Percentiles rank a stretch among this genome's conserved stretches.
Conservation (phyloP, 2,113 vertebrate species). For the Ctenodactylus gundi region DNA sequence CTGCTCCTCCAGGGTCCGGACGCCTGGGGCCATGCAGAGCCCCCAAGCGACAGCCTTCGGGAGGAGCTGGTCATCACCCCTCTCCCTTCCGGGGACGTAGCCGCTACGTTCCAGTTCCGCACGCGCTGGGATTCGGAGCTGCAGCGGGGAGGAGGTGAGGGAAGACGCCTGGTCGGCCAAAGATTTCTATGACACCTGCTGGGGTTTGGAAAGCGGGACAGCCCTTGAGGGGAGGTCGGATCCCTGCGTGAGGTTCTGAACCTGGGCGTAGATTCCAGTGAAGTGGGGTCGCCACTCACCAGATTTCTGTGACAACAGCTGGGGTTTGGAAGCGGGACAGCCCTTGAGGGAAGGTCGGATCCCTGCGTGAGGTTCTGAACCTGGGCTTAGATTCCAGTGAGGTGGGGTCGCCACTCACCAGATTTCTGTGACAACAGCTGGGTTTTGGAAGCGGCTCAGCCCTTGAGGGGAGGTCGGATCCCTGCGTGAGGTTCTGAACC, state of each 20-base stretch:
- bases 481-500: background rate
- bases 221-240: background rate
- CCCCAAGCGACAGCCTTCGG: constrained; percentile 81
- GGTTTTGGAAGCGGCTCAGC: background rate
- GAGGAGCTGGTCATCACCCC: constrained; percentile 94
- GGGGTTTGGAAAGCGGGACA: background rate
- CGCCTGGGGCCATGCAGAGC: background rate
- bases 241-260: background rate
- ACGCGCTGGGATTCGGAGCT: constrained; percentile 91
- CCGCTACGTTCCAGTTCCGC: constrained; percentile 95
- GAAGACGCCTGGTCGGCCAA: background rate
- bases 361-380: background rate
- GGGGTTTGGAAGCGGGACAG: background rate
- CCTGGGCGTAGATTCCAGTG: too few relatives aligned
- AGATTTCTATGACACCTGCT: background rate
- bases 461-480: background rate
- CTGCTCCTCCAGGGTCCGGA: background rate
- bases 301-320: background rate
- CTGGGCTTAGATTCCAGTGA: too few relatives aligned
- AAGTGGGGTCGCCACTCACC: too few relatives aligned
- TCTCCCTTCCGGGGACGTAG: constrained; percentile 92
- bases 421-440: background rate
- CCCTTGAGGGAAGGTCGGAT: background rate
- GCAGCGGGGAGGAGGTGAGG: constrained; percentile 85
- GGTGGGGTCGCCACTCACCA: too few relatives aligned